Conservation (phyloP, 1,140 invertebrate genomes). For the Stegodyphus mimosarum region DNA sequence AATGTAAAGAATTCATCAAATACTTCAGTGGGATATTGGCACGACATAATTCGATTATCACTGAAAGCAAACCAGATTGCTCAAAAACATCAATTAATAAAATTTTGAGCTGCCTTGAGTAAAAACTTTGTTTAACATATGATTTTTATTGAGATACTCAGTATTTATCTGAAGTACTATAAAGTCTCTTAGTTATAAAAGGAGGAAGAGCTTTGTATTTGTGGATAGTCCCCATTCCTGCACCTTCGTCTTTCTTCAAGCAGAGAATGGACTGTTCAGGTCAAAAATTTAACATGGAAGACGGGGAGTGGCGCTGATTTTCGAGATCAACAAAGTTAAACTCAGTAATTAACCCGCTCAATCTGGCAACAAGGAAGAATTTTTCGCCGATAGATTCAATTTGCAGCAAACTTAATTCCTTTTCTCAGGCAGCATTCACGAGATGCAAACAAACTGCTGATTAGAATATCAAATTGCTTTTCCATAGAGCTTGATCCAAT, state of each 20-base stretch:
- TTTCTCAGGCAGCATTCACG: conserved; percentile 8
- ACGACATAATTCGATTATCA: too few species aligned
- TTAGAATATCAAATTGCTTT: conserved; percentile 56
- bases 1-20: too few species aligned
- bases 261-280: conserved; percentile 16
- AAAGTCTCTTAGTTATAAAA: too few species aligned
- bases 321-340: conserved; percentile 45
- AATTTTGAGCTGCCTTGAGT: too few species aligned
- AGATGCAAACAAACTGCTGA: conserved; percentile 52
- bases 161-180: too few species aligned
- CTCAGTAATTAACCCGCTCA: conserved; percentile 55
- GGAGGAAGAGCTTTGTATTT: too few species aligned
- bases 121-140: too few species aligned
- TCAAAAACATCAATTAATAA: too few species aligned
- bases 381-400: conserved; percentile 50
- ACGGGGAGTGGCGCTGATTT: conserved; percentile 45
- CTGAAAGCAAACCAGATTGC: too few species aligned
- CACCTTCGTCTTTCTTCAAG: not conserved
- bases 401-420: conserved; percentile 46
- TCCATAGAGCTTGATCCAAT: conserved; percentile 41
- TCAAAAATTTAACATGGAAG: conserved; percentile 43
- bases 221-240: not conserved
- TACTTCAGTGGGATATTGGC: too few species aligned
- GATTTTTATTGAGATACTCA: too few species aligned
- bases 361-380: conserved; percentile 48